Conservation (phyloP, 2,113 vertebrate species). For the Scytalopus superciliaris region DNA sequence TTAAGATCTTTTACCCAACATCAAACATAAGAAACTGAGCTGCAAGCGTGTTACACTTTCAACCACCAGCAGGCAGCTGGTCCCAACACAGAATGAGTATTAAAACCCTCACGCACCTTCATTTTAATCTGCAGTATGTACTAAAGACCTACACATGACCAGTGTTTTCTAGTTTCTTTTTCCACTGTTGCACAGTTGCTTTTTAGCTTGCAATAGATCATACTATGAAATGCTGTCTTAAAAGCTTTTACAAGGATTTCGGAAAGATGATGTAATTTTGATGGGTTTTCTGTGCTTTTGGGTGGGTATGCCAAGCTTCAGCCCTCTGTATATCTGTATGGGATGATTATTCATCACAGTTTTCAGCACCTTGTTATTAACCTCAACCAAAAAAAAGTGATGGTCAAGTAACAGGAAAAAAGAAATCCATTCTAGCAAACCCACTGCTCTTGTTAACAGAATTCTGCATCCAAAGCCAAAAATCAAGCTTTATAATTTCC, state of each 20-base stretch:
- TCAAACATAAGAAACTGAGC: neutral
- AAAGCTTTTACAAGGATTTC: neutral
- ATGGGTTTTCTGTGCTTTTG: neutral
- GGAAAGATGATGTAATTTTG: neutral
- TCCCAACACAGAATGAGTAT: neutral
- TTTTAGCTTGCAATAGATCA: neutral
- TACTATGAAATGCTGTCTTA: neutral
- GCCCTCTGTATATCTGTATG: neutral
- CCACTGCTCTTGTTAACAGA: neutral
- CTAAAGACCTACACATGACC: neutral
- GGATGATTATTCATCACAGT: neutral
- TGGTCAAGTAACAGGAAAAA: neutral
- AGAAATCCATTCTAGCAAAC: neutral
- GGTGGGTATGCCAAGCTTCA: neutral
- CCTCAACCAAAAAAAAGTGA: neutral
- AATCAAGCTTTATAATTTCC: neutral
- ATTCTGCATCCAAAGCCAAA: neutral
- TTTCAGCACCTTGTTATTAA: neutral
- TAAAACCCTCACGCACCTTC: neutral
- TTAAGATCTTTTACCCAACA: neutral
- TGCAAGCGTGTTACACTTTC: neutral
- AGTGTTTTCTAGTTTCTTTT: neutral
- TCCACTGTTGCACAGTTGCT: neutral
- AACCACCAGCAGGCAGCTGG: neutral
- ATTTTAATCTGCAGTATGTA: neutral